phyloP scores from a whole-genome alignment of 2,113 vertebrate species.

The Platysternon megacephalum region DNA sequence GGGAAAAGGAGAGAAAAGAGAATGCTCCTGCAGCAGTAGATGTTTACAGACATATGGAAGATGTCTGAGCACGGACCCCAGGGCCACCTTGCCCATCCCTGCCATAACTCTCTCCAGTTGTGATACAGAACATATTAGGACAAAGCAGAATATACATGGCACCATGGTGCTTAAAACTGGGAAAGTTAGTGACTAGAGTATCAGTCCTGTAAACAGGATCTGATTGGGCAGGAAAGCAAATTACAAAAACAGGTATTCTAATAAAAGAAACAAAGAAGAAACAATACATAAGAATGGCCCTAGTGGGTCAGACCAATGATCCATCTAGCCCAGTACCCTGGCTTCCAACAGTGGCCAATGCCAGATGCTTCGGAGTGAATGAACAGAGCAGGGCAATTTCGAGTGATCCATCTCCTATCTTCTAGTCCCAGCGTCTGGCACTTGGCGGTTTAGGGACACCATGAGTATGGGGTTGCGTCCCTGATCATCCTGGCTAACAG shows the following conservation, averaged over 20 bases:
- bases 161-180: neutral
- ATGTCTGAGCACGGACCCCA: neutral
- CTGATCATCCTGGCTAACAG: neutral
- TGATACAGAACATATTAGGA: neutral
- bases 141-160: neutral
- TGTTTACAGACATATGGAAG: neutral
- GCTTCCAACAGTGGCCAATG: neutral
- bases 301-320: neutral
- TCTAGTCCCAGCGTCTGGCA: neutral
- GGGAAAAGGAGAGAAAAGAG: neutral
- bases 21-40: neutral
- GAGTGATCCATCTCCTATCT: neutral
- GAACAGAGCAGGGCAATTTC: neutral
- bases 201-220: neutral
- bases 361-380: neutral
- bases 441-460: neutral
- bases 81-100: neutral
- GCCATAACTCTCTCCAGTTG: neutral
- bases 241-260: neutral
- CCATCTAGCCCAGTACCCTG: neutral
- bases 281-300: neutral
- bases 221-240: neutral
- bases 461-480: neutral
- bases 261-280: accelerated
- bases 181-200: accelerated